Conservation (phyloP, 2,888 invertebrate species). For the Oscheius onirici region DNA sequence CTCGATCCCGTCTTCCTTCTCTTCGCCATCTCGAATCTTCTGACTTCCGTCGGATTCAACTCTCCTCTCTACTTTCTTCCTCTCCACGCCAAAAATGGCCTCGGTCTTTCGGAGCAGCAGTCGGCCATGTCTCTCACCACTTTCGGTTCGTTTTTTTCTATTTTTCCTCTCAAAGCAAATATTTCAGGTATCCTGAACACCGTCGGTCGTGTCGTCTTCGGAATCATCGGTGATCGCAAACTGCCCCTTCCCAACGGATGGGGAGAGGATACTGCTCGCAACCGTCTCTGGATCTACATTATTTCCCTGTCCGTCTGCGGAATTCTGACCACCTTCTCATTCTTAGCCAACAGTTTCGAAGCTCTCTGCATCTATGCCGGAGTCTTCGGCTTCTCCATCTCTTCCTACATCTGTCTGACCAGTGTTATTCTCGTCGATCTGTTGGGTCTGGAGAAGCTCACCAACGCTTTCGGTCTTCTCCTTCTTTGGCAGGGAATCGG, state of each 20-base stretch:
- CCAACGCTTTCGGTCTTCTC: constrained; percentile 95
- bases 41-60: constrained; percentile 92
- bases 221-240: constrained; percentile 76
- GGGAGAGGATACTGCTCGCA: constrained; percentile 81
- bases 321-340: constrained; percentile 84
- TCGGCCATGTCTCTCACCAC: constrained; percentile 58
- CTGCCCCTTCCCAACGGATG: constrained; percentile 76
- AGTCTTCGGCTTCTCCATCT: constrained; percentile 74
- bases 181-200: constrained; percentile 83
- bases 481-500: constrained; percentile 91
- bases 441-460: constrained; percentile 91
- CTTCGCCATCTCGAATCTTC: constrained; percentile 91
- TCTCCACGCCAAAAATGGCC: constrained; percentile 52
- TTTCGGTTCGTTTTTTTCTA: constrained; percentile 55
- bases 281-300: constrained; percentile 89
- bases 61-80: constrained; percentile 85
- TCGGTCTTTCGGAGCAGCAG: constrained; percentile 41
- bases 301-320: constrained; percentile 87
- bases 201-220: constrained; percentile 86
- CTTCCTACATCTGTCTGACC: constrained; percentile 88
- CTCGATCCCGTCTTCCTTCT: constrained; percentile 87
- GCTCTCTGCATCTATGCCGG: constrained; percentile 83
- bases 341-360: constrained; percentile 81
- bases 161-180: not conserved
- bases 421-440: constrained; percentile 97